Evolutionary conservation across 2,888 invertebrate genomes (phyloP).

Genomic region (Drosophila limbata): DNA sequence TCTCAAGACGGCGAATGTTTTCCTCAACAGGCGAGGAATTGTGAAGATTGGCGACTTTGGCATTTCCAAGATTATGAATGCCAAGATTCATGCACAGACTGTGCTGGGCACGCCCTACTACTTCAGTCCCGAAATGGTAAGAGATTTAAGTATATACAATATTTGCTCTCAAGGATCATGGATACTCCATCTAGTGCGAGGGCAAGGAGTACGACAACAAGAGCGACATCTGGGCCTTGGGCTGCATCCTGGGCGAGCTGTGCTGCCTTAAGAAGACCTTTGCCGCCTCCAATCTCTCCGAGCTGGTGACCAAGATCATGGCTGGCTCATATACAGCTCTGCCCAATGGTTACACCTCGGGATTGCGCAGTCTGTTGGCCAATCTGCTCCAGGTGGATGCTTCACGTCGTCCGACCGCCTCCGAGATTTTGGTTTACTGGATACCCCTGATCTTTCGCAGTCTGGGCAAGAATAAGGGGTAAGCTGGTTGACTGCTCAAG

Average conservation of each 20-base stretch:
- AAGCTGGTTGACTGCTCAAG: neutral
- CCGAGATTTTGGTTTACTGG: conserved; percentile 87
- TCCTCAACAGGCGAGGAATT: conserved; percentile 88
- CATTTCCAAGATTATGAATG: conserved; percentile 90
- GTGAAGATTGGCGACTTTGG: conserved; percentile 92
- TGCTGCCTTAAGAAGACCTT: conserved; percentile 90
- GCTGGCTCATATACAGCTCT: conserved; percentile 89
- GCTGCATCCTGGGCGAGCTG: conserved; percentile 92
- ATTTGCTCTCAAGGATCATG: neutral
- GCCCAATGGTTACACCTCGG: conserved; percentile 88
- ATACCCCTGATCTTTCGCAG: conserved; percentile 86
- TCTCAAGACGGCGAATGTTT: conserved; percentile 91
- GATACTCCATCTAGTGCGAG: conserved; percentile 87
- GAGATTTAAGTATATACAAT: neutral
- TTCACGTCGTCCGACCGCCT: conserved; percentile 88
- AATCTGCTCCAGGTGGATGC: conserved; percentile 88
- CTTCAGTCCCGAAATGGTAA: conserved; percentile 90
- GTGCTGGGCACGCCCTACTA: conserved; percentile 91
- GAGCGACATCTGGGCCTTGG: conserved; percentile 92
- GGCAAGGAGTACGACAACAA: conserved; percentile 91
- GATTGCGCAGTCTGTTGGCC: conserved; percentile 88
- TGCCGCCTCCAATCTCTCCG: conserved; percentile 90
- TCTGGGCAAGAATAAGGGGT: conserved; percentile 85
- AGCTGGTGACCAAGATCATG: conserved; percentile 91
- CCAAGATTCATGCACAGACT: conserved; percentile 88